A percentile compares a stretch with the other conserved stretches of the same genome.
phyloP scores from a whole-genome alignment of 2,888 invertebrate species.

The Cremastinae sp. region DNA sequence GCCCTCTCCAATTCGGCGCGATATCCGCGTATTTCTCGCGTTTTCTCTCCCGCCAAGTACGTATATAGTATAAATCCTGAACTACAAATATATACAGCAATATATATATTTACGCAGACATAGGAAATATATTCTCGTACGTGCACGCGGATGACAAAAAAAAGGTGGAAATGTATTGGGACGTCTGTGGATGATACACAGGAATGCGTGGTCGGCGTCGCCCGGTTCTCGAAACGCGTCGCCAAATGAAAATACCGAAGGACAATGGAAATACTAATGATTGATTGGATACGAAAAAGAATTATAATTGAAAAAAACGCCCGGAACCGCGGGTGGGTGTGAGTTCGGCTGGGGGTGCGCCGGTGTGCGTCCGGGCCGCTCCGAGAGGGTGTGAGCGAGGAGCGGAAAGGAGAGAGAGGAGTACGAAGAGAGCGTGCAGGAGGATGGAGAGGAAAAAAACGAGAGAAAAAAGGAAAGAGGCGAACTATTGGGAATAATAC shows the following conservation, averaged over 20 bases:
- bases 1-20: constrained; percentile 47
- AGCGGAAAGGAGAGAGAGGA: constrained; percentile 21
- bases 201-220: constrained; percentile 45
- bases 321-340: constrained; percentile 70
- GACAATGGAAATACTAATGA: constrained; percentile 81
- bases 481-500: constrained; percentile 81
- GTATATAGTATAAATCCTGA: constrained; percentile 40
- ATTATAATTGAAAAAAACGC: constrained; percentile 81
- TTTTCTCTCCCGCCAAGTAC: constrained; percentile 45
- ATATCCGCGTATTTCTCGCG: constrained; percentile 54
- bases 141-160: neutral
- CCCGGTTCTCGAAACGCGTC: constrained; percentile 71
- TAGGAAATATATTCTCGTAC: constrained; percentile 15
- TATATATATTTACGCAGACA: constrained; percentile 33
- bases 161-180: constrained; percentile 13
- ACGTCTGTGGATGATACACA: neutral
- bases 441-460: constrained; percentile 36
- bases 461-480: constrained; percentile 69
- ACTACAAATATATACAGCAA: constrained; percentile 52
- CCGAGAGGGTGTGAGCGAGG: constrained; percentile 26
- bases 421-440: constrained; percentile 35
- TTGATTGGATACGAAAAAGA: constrained; percentile 81
- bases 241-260: constrained; percentile 81
- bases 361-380: neutral
- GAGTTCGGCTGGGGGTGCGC: neutral